These are phyloP conservation scores for Caenorhabditis remanei DNA, from an alignment of 1,140 invertebrate species.

Conservation along the genomic window DNA sequence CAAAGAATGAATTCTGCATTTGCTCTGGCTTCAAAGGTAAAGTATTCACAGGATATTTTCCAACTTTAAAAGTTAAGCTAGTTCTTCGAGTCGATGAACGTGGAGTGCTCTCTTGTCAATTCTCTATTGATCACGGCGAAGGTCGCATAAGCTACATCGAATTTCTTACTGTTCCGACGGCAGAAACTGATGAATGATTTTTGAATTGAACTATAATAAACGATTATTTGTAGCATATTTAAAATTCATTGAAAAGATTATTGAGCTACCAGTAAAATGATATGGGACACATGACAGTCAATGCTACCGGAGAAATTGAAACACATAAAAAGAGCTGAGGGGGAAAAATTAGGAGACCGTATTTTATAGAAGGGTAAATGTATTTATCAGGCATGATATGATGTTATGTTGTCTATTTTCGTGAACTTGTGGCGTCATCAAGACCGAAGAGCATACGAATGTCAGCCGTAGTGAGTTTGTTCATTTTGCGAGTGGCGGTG, in stretches of 20 bases:
- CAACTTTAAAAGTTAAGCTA: not conserved
- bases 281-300: no score
- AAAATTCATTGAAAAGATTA: no score
- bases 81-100: constrained; percentile 31
- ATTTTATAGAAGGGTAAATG: no score
- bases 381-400: not conserved
- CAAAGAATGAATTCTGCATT: constrained; percentile 26
- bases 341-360: no score
- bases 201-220: no score
- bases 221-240: no score
- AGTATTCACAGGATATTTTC: not conserved
- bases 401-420: no score
- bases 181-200: constrained; percentile 4
- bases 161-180: constrained; percentile 29
- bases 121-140: constrained; percentile 37
- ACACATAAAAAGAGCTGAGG: no score
- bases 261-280: no score
- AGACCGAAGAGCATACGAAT: constrained; percentile 86
- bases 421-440: not conserved
- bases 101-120: constrained; percentile 14
- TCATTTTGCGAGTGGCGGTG: constrained; percentile 81
- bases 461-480: constrained; percentile 85
- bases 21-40: constrained; percentile 7
- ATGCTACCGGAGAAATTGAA: no score
- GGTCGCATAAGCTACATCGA: constrained; percentile 15